These are phyloP conservation scores for Epinephelus cyanopodus DNA, from an alignment of 2,113 vertebrate species.

Conservation along the genomic window DNA sequence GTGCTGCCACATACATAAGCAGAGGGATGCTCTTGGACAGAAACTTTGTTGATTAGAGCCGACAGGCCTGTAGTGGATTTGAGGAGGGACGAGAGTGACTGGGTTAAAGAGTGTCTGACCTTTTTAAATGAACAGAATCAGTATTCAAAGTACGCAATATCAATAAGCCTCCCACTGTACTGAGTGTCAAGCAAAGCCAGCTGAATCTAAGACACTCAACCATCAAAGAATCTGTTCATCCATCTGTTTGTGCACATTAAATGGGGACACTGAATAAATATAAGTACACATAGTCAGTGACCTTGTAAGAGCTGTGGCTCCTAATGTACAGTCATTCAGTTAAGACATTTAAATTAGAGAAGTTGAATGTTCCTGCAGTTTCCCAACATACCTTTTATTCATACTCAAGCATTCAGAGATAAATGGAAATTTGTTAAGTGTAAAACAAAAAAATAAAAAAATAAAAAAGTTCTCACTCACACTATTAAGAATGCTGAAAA, in stretches of 20 bases:
- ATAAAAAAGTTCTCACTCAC: neutral
- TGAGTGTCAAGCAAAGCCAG: neutral
- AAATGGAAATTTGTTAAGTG: neutral
- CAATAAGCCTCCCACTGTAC: neutral
- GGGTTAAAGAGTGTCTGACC: constrained; percentile 14
- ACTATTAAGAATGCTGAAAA: neutral
- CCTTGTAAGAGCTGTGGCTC: neutral
- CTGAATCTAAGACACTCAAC: constrained; percentile 1
- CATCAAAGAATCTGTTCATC: constrained; percentile 23
- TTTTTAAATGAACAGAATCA: constrained; percentile 30
- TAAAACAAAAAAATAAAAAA: too few relatives aligned
- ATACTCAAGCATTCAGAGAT: neutral
- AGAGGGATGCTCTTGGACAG: neutral
- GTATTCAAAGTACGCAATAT: constrained; percentile 19
- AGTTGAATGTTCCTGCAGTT: neutral
- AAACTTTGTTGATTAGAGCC: constrained; percentile 13
- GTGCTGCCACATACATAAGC: neutral
- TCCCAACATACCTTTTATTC: neutral
- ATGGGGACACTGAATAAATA: constrained; percentile 13
- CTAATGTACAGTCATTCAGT: neutral
- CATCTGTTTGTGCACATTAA: constrained; percentile 26
- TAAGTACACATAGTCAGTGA: constrained; percentile 4
- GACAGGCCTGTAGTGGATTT: constrained; percentile 14
- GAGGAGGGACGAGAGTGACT: neutral
- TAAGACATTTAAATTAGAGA: neutral